Conservation (phyloP, 2,797 vertebrate genomes). For the Clarias platycephalus region DNA sequence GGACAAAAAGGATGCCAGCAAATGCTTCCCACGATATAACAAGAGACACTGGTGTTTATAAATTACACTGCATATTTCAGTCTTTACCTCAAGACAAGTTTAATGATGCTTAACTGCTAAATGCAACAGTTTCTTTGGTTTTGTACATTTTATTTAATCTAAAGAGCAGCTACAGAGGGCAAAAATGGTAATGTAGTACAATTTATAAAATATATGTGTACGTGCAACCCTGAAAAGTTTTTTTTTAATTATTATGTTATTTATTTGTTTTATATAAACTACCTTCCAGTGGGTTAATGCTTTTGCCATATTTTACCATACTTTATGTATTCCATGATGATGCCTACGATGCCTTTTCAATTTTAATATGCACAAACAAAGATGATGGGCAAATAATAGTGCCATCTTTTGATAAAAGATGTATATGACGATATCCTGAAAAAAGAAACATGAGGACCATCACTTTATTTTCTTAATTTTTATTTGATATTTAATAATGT, state of each 20-base stretch:
- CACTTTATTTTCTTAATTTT: background rate
- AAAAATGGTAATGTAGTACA: background rate
- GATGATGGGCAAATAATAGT: constrained; percentile 85
- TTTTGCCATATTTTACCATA: background rate
- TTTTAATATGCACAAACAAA: constrained; percentile 83
- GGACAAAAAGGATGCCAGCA: background rate
- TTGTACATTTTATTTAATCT: background rate
- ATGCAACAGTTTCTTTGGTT: background rate
- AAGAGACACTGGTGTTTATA: background rate
- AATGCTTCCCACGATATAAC: background rate
- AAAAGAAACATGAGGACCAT: constrained; percentile 21
- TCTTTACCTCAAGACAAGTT: background rate
- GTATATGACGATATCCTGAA: constrained; percentile 85
- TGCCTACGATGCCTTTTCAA: constrained; percentile 61
- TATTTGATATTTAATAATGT: background rate
- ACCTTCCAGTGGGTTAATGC: background rate
- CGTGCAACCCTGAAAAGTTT: background rate
- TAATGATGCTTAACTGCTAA: background rate
- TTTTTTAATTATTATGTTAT: too few relatives aligned
- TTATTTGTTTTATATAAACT: background rate
- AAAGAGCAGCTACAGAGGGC: background rate
- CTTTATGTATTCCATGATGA: background rate
- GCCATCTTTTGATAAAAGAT: constrained; percentile 88
- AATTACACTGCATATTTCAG: constrained; percentile 2
- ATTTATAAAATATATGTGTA: background rate